These are phyloP conservation scores for Candidula unifasciata DNA, from an alignment of 2,888 invertebrate genomes.

Conservation along the genomic window DNA sequence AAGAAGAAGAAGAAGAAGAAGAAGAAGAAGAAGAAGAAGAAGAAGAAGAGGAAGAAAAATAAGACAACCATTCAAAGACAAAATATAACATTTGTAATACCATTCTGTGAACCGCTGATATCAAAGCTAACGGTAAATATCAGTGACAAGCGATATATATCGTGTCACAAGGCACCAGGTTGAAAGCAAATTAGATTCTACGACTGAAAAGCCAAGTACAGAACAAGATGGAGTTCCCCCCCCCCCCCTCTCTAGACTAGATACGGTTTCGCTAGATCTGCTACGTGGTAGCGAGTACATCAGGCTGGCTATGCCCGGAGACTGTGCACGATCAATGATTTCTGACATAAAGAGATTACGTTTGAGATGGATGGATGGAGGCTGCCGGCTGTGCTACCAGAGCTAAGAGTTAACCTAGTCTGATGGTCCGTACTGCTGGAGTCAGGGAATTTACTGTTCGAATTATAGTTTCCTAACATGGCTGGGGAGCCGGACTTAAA, in stretches of 20 bases:
- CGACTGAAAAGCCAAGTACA: not conserved
- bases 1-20: not conserved
- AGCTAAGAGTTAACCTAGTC: no score
- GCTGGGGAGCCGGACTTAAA: no score
- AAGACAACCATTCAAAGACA: no score
- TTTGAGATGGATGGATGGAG: not conserved
- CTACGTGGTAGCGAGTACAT: not conserved
- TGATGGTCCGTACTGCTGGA: no score
- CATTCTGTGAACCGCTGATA: not conserved
- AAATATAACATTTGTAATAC: not conserved
- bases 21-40: not conserved
- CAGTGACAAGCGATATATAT: not conserved
- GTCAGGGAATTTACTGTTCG: no score
- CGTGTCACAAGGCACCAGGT: not conserved
- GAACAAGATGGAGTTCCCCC: not conserved
- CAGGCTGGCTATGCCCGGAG: not conserved
- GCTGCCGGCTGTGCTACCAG: no score
- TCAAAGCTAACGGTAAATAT: not conserved
- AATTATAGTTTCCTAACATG: no score
- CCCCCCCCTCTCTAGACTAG: not conserved
- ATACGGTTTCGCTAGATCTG: not conserved
- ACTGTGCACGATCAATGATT: not conserved
- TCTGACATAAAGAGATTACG: constrained; percentile 4
- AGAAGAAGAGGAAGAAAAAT: not conserved
- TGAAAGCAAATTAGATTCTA: not conserved